Evolutionary conservation across 2,113 vertebrate species (phyloP).

Genomic region (Dicaeum eximium): DNA sequence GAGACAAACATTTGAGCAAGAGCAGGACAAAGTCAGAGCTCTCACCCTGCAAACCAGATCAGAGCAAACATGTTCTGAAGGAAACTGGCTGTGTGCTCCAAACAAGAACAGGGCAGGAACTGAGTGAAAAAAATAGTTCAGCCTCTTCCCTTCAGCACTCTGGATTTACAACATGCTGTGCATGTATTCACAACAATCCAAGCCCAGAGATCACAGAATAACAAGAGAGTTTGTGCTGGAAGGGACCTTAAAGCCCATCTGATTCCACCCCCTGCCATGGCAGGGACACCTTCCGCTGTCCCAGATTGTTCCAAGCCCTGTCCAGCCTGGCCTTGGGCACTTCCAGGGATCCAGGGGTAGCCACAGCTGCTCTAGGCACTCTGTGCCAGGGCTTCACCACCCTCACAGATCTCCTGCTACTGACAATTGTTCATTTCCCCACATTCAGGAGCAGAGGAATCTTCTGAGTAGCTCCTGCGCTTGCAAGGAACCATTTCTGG

Average conservation of each 20-base stretch:
- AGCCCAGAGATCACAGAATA: neutral
- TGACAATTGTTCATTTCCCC: neutral
- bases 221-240: neutral
- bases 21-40: neutral
- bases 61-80: neutral
- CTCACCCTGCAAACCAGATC: neutral
- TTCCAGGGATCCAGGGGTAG: neutral
- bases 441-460: neutral
- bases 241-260: neutral
- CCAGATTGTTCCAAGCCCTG: accelerated
- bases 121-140: neutral
- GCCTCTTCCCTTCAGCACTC: neutral
- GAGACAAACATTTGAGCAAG: neutral
- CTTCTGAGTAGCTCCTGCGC: neutral
- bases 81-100: neutral
- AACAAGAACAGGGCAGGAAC: neutral
- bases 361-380: neutral
- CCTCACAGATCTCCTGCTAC: neutral
- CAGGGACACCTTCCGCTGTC: neutral
- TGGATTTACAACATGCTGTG: accelerated
- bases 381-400: neutral
- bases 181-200: neutral
- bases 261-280: accelerated
- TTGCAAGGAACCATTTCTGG: neutral
- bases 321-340: neutral